A percentile compares a stretch with the other conserved stretches of the same genome.
Evolutionary conservation across 2,113 vertebrate genomes (phyloP).

Genomic region (Perca schrenkii): DNA sequence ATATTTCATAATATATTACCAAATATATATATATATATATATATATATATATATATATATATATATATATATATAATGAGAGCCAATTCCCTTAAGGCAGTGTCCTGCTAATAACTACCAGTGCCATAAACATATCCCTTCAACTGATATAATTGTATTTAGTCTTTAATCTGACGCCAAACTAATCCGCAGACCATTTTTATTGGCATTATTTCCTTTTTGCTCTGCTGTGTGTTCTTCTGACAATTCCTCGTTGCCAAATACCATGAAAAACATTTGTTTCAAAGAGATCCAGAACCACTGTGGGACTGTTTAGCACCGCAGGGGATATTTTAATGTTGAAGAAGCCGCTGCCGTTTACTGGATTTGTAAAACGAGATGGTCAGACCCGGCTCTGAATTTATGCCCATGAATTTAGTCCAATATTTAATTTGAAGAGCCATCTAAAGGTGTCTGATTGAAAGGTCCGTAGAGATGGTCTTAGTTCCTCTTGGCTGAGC

Average conservation of each 20-base stretch:
- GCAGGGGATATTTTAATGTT: slow-evolving; percentile 28
- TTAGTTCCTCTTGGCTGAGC: slow-evolving; percentile 68
- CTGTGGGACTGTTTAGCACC: slow-evolving; percentile 39
- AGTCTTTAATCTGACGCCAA: slow-evolving; percentile 39
- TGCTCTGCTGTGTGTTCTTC: slow-evolving; percentile 46
- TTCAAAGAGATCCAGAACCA: slow-evolving; percentile 17
- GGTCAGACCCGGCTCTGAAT: slow-evolving; percentile 34
- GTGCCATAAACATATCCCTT: slow-evolving; percentile 31
- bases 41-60: too few relatives aligned
- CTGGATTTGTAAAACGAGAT: slow-evolving; percentile 34
- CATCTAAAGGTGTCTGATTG: slow-evolving; percentile 65
- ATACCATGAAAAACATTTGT: slow-evolving; percentile 53
- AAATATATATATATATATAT: neutral
- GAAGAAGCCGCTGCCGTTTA: slow-evolving; percentile 25
- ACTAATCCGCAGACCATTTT: slow-evolving; percentile 43
- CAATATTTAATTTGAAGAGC: slow-evolving; percentile 45
- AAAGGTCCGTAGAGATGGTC: slow-evolving; percentile 60
- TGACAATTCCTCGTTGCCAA: slow-evolving; percentile 47
- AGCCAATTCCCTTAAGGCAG: slow-evolving; percentile 9
- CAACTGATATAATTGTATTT: slow-evolving; percentile 12
- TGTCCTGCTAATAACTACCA: slow-evolving; percentile 18
- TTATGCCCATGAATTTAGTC: slow-evolving; percentile 37
- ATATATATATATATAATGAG: neutral
- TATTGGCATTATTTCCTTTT: slow-evolving; percentile 36
- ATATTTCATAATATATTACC: neutral